These are phyloP conservation scores for Hermetia illucens DNA, from an alignment of 1,140 invertebrate species.

Conservation along the genomic window DNA sequence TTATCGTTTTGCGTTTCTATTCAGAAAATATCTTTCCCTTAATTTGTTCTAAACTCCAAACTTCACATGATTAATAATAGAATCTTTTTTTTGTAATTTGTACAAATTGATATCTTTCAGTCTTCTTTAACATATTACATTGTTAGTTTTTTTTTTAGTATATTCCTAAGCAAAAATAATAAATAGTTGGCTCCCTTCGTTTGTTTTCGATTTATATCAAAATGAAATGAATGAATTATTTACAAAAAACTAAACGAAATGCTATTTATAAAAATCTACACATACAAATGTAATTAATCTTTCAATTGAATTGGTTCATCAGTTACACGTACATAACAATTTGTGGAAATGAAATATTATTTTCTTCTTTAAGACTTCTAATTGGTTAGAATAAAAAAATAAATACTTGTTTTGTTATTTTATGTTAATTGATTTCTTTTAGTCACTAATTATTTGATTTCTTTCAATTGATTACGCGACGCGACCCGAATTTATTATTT, in stretches of 20 bases:
- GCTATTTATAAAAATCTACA: neutral
- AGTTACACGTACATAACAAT: neutral
- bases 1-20: neutral
- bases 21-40: neutral
- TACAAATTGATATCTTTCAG: neutral
- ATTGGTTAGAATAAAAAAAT: too few relatives aligned
- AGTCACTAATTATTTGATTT: too few relatives aligned
- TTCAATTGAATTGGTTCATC: neutral
- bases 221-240: too few relatives aligned
- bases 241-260: too few relatives aligned
- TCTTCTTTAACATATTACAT: neutral
- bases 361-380: too few relatives aligned
- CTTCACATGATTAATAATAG: neutral
- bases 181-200: neutral
- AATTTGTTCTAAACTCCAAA: neutral
- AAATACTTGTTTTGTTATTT: too few relatives aligned
- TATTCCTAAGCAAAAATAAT: too few relatives aligned
- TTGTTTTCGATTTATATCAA: too few relatives aligned
- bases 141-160: neutral
- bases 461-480: neutral
- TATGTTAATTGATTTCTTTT: too few relatives aligned
- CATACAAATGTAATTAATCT: neutral
- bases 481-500: too few relatives aligned
- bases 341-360: conserved; percentile 1
- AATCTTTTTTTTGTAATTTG: neutral